These are phyloP conservation scores for Epistrophella euchroma DNA, from an alignment of 2,888 invertebrate species.

Conservation along the genomic window DNA sequence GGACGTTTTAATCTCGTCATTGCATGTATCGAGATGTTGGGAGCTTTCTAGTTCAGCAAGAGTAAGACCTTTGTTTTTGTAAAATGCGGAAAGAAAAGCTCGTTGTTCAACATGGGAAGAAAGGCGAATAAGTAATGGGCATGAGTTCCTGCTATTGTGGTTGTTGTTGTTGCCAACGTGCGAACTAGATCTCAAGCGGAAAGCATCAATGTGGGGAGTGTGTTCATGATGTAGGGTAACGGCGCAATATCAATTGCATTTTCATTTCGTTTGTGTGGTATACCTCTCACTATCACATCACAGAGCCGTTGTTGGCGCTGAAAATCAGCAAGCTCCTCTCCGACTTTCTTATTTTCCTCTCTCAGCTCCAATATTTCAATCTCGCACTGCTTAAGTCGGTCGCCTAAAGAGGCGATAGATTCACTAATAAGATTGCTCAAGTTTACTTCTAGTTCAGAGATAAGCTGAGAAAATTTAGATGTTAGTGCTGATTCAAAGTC, in stretches of 20 bases:
- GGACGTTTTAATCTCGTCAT: not conserved
- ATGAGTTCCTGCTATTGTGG: not conserved
- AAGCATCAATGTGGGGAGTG: not conserved
- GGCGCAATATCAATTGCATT: conserved; percentile 8
- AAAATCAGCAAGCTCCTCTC: conserved; percentile 6
- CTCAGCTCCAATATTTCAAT: not conserved
- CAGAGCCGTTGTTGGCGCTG: conserved; percentile 8
- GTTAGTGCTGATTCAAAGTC: too few relatives aligned
- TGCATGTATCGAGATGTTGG: not conserved
- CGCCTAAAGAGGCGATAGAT: not conserved
- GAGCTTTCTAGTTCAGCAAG: not conserved
- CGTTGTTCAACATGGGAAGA: not conserved
- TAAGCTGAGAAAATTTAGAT: not conserved
- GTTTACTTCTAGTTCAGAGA: not conserved
- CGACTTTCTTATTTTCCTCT: not conserved
- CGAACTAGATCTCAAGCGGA: conserved; percentile 4
- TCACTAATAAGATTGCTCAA: not conserved
- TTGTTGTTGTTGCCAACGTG: not conserved
- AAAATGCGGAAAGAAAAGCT: not conserved
- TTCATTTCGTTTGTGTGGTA: not conserved
- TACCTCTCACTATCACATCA: conserved; percentile 24
- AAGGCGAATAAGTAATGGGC: not conserved
- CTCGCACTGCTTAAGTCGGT: not conserved
- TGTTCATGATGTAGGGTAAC: conserved; percentile 9
- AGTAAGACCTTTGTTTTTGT: not conserved